phyloP scores from a whole-genome alignment of 2,888 invertebrate species.

The Blastobasis lacticolella region DNA sequence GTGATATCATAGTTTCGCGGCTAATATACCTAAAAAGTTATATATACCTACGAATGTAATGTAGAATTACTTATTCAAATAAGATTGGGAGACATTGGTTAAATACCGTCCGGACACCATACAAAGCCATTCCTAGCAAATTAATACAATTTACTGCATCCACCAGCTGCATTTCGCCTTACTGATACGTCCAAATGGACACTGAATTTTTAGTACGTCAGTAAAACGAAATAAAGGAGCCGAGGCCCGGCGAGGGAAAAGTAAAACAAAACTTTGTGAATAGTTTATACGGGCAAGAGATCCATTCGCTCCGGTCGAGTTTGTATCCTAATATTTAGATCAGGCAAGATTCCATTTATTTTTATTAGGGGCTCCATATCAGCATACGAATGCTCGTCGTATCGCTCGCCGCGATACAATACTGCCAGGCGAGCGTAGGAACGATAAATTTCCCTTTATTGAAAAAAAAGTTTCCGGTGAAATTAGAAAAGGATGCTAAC shows the following conservation, averaged over 20 bases:
- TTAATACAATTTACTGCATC: no score
- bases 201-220: background rate
- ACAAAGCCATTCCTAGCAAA: no score
- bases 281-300: slow-evolving; percentile 15
- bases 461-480: slow-evolving; percentile 20
- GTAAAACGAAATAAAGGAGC: background rate
- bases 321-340: slow-evolving; percentile 58
- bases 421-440: slow-evolving; percentile 22
- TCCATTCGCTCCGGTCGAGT: slow-evolving; percentile 32
- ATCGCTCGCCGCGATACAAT: slow-evolving; percentile 38
- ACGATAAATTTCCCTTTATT: slow-evolving; percentile 34
- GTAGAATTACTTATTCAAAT: no score
- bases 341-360: slow-evolving; percentile 50
- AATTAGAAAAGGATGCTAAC: slow-evolving; percentile 5
- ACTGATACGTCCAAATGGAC: background rate
- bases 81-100: no score
- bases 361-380: slow-evolving; percentile 54
- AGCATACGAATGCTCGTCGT: slow-evolving; percentile 54
- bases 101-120: no score
- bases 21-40: no score
- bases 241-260: background rate
- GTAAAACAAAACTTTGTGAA: slow-evolving; percentile 2
- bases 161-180: no score
- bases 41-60: no score
- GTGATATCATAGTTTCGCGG: no score